Evolutionary conservation across 1,140 invertebrate genomes (phyloP), one percentile per base, ranked within the genome.

Genomic region (Platyscapa corneri): DNA sequence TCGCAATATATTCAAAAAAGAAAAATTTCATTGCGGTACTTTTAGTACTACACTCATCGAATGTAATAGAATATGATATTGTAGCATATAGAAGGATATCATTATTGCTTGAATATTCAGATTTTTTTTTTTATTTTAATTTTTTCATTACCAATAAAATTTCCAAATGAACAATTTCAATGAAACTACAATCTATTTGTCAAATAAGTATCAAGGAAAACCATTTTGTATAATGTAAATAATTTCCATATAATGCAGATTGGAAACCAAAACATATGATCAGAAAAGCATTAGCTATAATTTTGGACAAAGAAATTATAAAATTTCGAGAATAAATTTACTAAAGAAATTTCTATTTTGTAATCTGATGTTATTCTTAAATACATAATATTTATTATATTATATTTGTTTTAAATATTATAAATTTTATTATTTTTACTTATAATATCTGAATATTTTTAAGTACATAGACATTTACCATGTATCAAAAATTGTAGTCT

Each of bases 191-290:
- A n/a, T 16, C 27, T 42, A 10, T 74, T 39, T 42, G n/a, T 74
- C 20, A 42, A 12, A 42, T n/a, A 8, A 27, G 37, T 12, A 39
- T n/a, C 42, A 70, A 37, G 70, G 37, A 74, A 27, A 72, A 23
- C 32, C 18, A 34, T 0, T 74, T 74, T 10, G 42, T 42, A 74
- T 8, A 39, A 42, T 27, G n/a, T 74, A 0, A 1, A n/a, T 12
- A n/a, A 39, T 74, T 74, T 74, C 70, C 70, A 42, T 74, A 74
- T n/a, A 42, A 42, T 74, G n/a, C 70, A 0, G 3, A 42, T 23
- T 74, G 70, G 70, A 32, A 42, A 74, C 37, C 70, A n/a, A n/a
- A 74, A 74, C 8, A 74, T n/a, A 74, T 74, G 70, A n/a, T 74
- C 10, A 42, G 1, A n/a, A 42, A 74, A 27, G 37, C 27, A n/a